Base-by-base conservation (phyloP, 1,140 invertebrate species). In the Aphelinus atriplicis region DNA sequence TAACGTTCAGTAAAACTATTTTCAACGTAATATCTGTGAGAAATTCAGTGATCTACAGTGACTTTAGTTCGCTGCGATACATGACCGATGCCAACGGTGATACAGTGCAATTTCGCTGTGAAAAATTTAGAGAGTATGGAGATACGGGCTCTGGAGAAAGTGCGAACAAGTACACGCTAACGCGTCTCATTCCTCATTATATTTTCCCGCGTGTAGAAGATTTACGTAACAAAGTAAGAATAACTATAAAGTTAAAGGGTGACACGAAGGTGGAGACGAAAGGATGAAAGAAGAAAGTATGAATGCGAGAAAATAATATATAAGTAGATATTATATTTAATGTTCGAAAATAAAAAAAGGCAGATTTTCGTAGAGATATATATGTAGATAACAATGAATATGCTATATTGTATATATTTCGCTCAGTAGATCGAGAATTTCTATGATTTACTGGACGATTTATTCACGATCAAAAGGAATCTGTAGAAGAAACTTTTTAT, bases 371-470 rank as follows among this genome's bases (percentile, higher is more conserved):
- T 73, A 73, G 48, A 73, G 64, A 73, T 67, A 60, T 26, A 26
- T 67, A 55, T 65, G 48, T 73, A 60, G 56, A 66, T 66, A 66
- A 50, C 2, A 7, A 60, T 53, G 53, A 72, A 65, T 58, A 66
- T 60, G 63, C 67, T 66, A 47, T 73, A 67, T 73, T 73, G 71
- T 73, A 73, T 55, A 73, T 73, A 73, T 56, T 50, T 62, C 5
- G n/a, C 10, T 46, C 51, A 51, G 26, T 53, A 62, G 47, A 61
- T 61, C 3, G 26, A 2, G 4, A 26, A 2, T 3, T 10, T 2
- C 51, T 42, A 9, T 7, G 60, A 71, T 50, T 6, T 47, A 50
- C 26, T 61, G 61, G 6, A 56, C 43, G 61, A 64, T 60, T 64
- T 56, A 56, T 71, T 64, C 9, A 53, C 10, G 3, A 47, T 62